Evolutionary conservation across 30 jellyfish, hydroid and myxozoan species (phyloP), one percentile per base, ranked within the genome.

Genomic region (Mastigias papua): DNA sequence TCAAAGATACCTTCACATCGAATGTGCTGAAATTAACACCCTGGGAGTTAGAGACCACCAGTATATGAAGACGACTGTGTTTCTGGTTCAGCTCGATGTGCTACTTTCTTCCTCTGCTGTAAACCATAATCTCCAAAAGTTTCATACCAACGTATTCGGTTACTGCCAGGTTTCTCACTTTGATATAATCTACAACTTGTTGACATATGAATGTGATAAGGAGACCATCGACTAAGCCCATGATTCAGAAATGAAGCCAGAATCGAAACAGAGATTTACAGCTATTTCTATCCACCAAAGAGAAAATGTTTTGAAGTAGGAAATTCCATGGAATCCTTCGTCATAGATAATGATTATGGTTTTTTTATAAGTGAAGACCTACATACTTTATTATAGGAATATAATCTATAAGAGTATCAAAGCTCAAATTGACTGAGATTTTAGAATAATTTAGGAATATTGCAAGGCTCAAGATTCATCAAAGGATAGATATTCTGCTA

Each of bases 181-280:
- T n/a, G 19, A 74, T 13, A 31, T 76, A 32, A 49, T 76, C 86
- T 76, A 76, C 70, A 35, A 49, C 34, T 50, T 76, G 86, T n/a
- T 50, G 86, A 76, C 86, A 76, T 76, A 76, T 76, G 86, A 76
- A 76, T 48, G 86, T 74, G n/a, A n/a, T 25, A 30, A 76, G 7
- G 16, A 23, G 35, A 33, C 80, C 73, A 27, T 19, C 31, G 68
- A 64, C 21, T 79, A 28, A 29, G 23, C 37, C 37, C 64, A 34
- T 57, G 89, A 50, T 62, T 69, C 79, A 60, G 49, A 57, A 60
- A 79, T 48, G 46, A 25, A 62, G 34, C 63, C 60, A 58, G 25
- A 48, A 60, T 26, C 21, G 32, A 29, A 34, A 80, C 34, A 35
- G 20, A 79, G 89, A 79, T 79, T 79, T 29, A 33, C 89, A 79